Evolutionary conservation across 2,113 vertebrate genomes (phyloP).

Genomic region (Zingel zingel): DNA sequence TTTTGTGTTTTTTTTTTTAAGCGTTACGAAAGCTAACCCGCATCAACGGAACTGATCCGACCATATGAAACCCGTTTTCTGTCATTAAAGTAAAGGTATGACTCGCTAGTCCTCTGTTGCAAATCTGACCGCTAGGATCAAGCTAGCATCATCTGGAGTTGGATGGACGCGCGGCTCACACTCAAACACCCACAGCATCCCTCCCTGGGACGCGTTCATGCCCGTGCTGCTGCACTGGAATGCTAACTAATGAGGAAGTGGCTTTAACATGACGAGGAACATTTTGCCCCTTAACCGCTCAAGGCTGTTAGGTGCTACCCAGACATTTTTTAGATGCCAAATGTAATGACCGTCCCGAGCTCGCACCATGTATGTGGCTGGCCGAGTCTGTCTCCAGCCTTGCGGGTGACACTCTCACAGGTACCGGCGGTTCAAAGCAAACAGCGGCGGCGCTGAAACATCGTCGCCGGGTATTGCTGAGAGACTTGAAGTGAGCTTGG

Average conservation of each 20-base stretch:
- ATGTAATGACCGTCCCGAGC: conserved; percentile 61
- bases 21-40: background rate
- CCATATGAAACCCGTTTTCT: background rate
- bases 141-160: conserved; percentile 69
- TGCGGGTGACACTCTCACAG: conserved; percentile 77
- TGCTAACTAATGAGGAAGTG: conserved; percentile 49
- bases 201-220: conserved; percentile 25
- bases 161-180: conserved; percentile 43
- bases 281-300: background rate
- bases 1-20: background rate
- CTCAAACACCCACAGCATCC: conserved; percentile 44
- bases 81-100: background rate
- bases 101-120: conserved; percentile 33
- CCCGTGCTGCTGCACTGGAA: conserved; percentile 38
- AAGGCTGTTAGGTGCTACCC: background rate
- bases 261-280: conserved; percentile 51
- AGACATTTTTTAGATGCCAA: conserved; percentile 51
- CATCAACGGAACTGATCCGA: background rate
- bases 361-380: conserved; percentile 71
- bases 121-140: conserved; percentile 58
- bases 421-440: conserved; percentile 55
- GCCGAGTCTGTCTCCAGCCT: conserved; percentile 74
- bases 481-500: conserved; percentile 39
- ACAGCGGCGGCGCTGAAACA: conserved; percentile 56
- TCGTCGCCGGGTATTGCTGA: conserved; percentile 52